These are phyloP conservation scores for Poeciliopsis paucimaculata DNA, from an alignment of 2,797 vertebrate species.

Conservation along the genomic window DNA sequence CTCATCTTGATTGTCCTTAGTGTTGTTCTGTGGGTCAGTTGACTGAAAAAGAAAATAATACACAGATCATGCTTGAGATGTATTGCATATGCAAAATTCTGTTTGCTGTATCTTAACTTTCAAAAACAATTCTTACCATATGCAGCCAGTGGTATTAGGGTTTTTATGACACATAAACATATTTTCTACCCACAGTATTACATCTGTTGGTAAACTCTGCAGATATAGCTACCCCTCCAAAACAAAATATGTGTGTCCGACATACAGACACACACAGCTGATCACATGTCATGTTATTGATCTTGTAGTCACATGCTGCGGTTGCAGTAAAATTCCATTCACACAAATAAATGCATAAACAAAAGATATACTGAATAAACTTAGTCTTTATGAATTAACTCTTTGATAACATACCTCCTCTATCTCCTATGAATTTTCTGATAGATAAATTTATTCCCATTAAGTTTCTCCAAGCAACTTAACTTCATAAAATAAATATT, in stretches of 20 bases:
- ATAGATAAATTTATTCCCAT: background rate
- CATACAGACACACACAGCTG: constrained; percentile 13
- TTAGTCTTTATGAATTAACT: background rate
- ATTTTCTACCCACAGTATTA: background rate
- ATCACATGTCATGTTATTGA: constrained; percentile 63
- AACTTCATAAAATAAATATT: background rate
- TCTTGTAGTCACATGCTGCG: constrained; percentile 57
- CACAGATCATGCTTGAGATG: background rate
- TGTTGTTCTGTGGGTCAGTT: constrained; percentile 83
- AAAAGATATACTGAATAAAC: background rate
- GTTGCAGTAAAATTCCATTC: constrained; percentile 70
- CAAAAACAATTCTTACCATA: no score
- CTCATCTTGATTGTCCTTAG: constrained; percentile 67
- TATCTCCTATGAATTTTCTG: background rate
- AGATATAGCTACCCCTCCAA: background rate
- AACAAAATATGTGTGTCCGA: background rate
- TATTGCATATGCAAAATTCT: background rate
- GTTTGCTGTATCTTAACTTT: background rate
- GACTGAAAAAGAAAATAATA: constrained; percentile 65
- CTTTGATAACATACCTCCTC: background rate
- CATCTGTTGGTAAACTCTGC: background rate
- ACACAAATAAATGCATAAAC: constrained; percentile 14
- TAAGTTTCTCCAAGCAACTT: background rate
- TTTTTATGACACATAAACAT: background rate
- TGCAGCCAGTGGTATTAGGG: background rate